Conservation (phyloP, 2,888 invertebrate genomes). For the Cinara cedri region DNA sequence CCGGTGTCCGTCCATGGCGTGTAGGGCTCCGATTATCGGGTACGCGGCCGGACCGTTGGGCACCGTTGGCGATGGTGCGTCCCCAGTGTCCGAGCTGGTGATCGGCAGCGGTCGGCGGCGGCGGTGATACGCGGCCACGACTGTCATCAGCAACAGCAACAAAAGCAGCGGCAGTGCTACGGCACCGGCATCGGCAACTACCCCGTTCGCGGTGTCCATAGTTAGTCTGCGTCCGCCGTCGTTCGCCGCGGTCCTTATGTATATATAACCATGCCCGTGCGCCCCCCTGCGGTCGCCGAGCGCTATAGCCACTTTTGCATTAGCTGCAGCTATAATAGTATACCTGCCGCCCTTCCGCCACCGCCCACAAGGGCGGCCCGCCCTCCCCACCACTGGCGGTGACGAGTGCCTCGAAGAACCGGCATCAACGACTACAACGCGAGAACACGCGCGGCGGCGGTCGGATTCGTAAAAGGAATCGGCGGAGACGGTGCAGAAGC, state of each 20-base stretch:
- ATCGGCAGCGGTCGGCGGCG: background rate
- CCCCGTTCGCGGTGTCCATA: conserved; percentile 45
- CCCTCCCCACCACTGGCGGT: background rate
- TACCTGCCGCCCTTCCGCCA: background rate
- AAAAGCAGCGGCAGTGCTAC: background rate
- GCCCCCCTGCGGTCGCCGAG: conserved; percentile 14
- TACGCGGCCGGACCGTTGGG: conserved; percentile 69
- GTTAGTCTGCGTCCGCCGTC: conserved; percentile 25
- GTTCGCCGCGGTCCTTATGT: conserved; percentile 11
- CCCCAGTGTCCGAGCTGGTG: background rate
- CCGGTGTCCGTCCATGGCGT: conserved; percentile 69
- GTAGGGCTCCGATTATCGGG: conserved; percentile 76
- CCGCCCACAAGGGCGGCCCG: background rate
- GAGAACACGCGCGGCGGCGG: background rate
- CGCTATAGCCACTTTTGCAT: too few species aligned
- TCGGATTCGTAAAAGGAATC: background rate
- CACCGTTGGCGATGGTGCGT: background rate
- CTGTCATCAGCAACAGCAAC: background rate
- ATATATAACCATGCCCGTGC: conserved; percentile 18
- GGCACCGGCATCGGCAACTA: background rate
- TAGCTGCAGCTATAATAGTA: too few species aligned
- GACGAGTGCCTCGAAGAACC: background rate
- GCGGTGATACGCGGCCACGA: background rate
- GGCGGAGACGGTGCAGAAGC: background rate
- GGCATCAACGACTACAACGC: background rate